Percentiles rank a stretch among this genome's conserved stretches.
These are phyloP conservation scores for Luperina testacea DNA, from an alignment of 2,888 invertebrate genomes.

Conservation along the genomic window DNA sequence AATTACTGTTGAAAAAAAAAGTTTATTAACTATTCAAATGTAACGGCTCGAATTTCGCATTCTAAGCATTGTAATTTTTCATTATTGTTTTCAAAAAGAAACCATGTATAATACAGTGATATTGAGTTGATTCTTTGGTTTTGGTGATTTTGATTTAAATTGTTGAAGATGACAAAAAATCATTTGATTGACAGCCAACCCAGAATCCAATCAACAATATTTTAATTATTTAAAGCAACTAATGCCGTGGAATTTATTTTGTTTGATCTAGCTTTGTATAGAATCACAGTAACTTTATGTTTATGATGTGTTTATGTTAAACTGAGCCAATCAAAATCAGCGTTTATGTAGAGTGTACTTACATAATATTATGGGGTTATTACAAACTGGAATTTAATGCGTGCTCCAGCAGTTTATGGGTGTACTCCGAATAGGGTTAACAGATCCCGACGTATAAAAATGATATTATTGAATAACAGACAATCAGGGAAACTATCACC, in stretches of 20 bases:
- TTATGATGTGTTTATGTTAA: slow-evolving; percentile 45
- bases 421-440: slow-evolving; percentile 34
- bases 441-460: slow-evolving; percentile 27
- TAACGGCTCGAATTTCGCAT: not conserved
- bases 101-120: not conserved
- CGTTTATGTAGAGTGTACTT: slow-evolving; percentile 39
- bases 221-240: slow-evolving; percentile 31
- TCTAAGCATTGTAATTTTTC: no score
- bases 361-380: slow-evolving; percentile 48
- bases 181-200: not conserved
- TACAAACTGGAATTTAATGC: slow-evolving; percentile 38
- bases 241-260: slow-evolving; percentile 32
- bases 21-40: not conserved
- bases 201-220: slow-evolving; percentile 28
- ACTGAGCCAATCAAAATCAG: slow-evolving; percentile 48
- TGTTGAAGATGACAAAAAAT: no score
- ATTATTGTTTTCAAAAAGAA: no score
- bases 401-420: slow-evolving; percentile 43
- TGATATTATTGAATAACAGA: slow-evolving; percentile 12
- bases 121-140: not conserved
- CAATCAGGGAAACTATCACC: not conserved
- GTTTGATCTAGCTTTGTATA: slow-evolving; percentile 25
- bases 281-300: slow-evolving; percentile 25
- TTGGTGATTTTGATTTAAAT: not conserved
- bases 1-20: not conserved